Conservation (phyloP, 1,140 invertebrate species). For the Nasonia giraulti region DNA sequence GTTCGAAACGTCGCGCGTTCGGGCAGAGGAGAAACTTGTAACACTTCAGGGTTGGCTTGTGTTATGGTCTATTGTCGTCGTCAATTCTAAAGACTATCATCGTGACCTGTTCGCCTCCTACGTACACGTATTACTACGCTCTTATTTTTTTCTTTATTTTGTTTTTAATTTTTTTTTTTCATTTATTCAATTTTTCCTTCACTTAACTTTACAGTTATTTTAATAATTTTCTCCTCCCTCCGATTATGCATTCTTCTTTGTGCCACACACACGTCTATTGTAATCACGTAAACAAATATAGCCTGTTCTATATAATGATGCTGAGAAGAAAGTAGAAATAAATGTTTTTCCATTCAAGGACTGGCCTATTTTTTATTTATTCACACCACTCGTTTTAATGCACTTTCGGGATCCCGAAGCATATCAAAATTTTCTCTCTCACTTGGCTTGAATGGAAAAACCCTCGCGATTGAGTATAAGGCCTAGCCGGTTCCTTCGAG, state of each 20-base stretch:
- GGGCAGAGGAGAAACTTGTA: neutral
- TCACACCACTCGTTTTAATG: slow-evolving; percentile 62
- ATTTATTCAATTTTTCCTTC: slow-evolving; percentile 26
- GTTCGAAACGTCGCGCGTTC: neutral
- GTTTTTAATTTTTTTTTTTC: slow-evolving; percentile 17
- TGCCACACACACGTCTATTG: slow-evolving; percentile 48
- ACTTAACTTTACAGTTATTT: slow-evolving; percentile 29
- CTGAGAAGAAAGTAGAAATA: slow-evolving; percentile 70
- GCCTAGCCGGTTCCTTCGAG: neutral
- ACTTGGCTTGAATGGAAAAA: slow-evolving; percentile 74
- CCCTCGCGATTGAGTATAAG: slow-evolving; percentile 47
- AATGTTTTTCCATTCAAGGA: slow-evolving; percentile 75
- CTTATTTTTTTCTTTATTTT: slow-evolving; percentile 30
- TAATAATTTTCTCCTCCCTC: slow-evolving; percentile 44
- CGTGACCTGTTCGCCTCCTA: slow-evolving; percentile 12
- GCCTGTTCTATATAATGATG: slow-evolving; percentile 55
- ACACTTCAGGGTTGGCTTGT: slow-evolving; percentile 24
- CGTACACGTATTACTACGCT: slow-evolving; percentile 32
- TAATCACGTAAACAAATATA: slow-evolving; percentile 44
- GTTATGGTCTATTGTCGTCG: slow-evolving; percentile 12
- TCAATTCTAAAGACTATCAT: slow-evolving; percentile 13
- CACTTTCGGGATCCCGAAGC: slow-evolving; percentile 59
- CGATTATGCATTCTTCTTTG: slow-evolving; percentile 28
- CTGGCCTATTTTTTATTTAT: slow-evolving; percentile 71
- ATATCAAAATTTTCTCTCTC: slow-evolving; percentile 68